Evolutionary conservation across 2,888 invertebrate genomes (phyloP).

Genomic region (Nephrotoma flavescens): DNA sequence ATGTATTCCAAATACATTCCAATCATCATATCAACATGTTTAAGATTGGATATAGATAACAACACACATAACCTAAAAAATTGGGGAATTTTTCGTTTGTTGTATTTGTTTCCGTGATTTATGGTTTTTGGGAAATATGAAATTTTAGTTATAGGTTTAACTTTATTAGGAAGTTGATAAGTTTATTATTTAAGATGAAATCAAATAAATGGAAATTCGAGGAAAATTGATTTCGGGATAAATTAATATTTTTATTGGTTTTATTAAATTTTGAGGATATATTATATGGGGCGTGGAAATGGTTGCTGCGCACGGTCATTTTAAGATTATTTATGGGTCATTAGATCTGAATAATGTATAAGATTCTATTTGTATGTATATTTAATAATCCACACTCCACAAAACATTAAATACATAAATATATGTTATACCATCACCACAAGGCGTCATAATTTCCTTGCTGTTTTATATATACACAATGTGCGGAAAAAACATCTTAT

Average conservation of each 20-base stretch:
- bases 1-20: neutral
- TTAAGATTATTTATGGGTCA: neutral
- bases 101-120: neutral
- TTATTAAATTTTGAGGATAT: neutral
- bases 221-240: neutral
- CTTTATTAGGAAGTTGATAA: neutral
- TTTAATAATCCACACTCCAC: neutral
- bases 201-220: neutral
- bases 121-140: neutral
- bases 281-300: neutral
- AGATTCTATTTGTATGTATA: neutral
- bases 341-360: neutral
- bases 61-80: neutral
- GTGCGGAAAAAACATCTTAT: neutral
- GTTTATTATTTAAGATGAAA: neutral
- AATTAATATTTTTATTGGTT: neutral
- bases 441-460: neutral
- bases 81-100: neutral
- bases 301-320: neutral
- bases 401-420: neutral
- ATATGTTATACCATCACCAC: neutral
- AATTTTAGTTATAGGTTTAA: neutral
- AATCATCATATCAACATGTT: conserved; percentile 2
- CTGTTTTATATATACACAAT: neutral
- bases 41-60: neutral